Evolutionary conservation across 2,888 invertebrate species (phyloP), one percentile per base, ranked within the genome.

Genomic region (Hyles lineata): DNA sequence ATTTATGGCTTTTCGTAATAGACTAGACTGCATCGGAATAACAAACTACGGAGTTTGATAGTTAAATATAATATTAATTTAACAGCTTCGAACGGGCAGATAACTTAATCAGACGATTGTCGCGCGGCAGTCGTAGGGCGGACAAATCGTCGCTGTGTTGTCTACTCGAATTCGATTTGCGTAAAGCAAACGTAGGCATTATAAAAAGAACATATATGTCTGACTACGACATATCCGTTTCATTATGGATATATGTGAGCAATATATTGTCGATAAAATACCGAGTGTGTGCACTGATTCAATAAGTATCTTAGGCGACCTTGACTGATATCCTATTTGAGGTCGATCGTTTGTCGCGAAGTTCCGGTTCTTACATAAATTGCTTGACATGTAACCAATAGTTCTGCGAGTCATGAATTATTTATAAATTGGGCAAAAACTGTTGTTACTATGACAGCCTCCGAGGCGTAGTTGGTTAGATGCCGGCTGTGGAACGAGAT

Each of bases 291-390:
- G 52, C 35, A 8, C 52, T 2, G 72, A 29, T 52, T 50, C 29
- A 19, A 32, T 71, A 71, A 55, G 21, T 67, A 72, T 55, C 21
- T 35, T 15, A 52, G 62, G n/a, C 70, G 32, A 70, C 75, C 75
- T 75, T 73, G 73, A 72, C 62, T 70, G 62, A 61, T 71, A 72
- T 72, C 75, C 70, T 73, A 73, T 72, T 29, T 73, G 72, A 75
- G 72, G 75, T 73, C 73, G 25, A 29, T 32, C 29, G 35, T 72
- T 50, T 70, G 62, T 62, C 70, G 58, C 50, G 59, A 32, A 58
- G 43, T 67, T 58, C 71, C 71, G 60, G 60, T 71, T 71, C 60
- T 70, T 67, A 67, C 67, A 50, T 25, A 63, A 63, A 50, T 50
- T 25, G 50, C 50, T 67, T 67, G 67, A 50, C 50, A 67, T 23